A percentile compares a stretch with the other conserved stretches of the same genome.
Conservation (phyloP, 1,140 invertebrate species). For the Halesus radiatus region DNA sequence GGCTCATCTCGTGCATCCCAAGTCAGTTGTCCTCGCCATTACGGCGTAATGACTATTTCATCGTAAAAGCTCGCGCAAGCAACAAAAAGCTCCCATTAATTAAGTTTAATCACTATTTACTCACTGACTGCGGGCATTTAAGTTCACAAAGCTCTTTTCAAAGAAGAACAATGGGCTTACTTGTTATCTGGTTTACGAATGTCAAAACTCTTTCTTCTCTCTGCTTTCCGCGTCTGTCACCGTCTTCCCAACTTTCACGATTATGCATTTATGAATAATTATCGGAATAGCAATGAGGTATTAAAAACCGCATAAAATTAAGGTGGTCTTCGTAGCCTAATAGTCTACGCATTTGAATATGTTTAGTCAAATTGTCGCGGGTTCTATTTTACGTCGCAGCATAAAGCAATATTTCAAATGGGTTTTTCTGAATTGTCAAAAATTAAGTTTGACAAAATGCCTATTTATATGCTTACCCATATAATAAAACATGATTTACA, state of each 20-base stretch:
- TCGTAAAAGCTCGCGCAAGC: slow-evolving; percentile 29
- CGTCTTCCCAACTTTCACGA: not conserved
- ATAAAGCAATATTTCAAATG: no score
- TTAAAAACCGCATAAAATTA: not conserved
- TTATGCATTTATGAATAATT: slow-evolving; percentile 23
- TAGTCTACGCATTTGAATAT: no score
- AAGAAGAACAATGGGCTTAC: slow-evolving; percentile 46
- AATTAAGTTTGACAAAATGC: no score
- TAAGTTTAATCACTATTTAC: slow-evolving; percentile 47
- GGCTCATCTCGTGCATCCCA: no score
- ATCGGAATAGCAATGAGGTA: not conserved
- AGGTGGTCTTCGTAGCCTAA: not conserved
- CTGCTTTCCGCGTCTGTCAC: not conserved
- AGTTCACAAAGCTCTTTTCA: slow-evolving; percentile 35
- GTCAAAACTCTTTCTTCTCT: slow-evolving; percentile 5
- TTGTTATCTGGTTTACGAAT: slow-evolving; percentile 47
- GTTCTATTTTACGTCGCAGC: no score
- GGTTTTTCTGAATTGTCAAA: no score
- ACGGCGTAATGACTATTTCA: slow-evolving; percentile 30
- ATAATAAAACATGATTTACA: no score
- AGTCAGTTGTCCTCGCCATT: not conserved
- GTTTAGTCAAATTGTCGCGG: no score
- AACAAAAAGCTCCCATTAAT: slow-evolving; percentile 36
- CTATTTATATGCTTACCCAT: no score
- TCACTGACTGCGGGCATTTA: slow-evolving; percentile 27